Evolutionary conservation across 2,797 vertebrate species (phyloP).

Genomic region (Pitangus sulphuratus): DNA sequence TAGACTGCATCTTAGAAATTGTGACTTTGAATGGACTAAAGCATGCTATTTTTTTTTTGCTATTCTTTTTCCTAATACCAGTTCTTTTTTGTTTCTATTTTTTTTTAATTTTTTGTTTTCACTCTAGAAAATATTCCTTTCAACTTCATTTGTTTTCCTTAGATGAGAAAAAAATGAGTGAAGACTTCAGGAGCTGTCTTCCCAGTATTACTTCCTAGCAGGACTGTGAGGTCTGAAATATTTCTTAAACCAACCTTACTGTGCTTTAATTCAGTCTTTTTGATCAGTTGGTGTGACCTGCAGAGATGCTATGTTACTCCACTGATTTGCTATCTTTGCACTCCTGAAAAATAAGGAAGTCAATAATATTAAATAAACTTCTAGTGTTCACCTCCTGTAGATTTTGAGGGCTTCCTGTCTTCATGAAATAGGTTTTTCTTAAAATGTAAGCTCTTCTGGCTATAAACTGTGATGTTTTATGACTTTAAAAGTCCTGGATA

Average conservation of each 20-base stretch:
- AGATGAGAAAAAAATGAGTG: background rate
- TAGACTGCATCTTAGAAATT: background rate
- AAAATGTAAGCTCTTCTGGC: background rate
- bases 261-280: background rate
- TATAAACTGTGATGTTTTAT: background rate
- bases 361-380: conserved; percentile 10
- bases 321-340: background rate
- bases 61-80: background rate
- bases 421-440: background rate
- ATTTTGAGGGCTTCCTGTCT: background rate
- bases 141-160: background rate
- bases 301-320: background rate
- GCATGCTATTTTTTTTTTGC: background rate
- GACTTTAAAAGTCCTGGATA: background rate
- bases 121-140: background rate
- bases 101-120: background rate
- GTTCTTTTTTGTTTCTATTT: background rate
- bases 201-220: background rate
- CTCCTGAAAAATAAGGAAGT: background rate
- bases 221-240: background rate
- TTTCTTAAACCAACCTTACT: background rate
- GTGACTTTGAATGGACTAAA: background rate
- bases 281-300: background rate
- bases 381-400: background rate
- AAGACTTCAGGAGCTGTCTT: background rate